phyloP scores from a whole-genome alignment of 2,888 invertebrate species.

The Schrankia costaestrigalis region DNA sequence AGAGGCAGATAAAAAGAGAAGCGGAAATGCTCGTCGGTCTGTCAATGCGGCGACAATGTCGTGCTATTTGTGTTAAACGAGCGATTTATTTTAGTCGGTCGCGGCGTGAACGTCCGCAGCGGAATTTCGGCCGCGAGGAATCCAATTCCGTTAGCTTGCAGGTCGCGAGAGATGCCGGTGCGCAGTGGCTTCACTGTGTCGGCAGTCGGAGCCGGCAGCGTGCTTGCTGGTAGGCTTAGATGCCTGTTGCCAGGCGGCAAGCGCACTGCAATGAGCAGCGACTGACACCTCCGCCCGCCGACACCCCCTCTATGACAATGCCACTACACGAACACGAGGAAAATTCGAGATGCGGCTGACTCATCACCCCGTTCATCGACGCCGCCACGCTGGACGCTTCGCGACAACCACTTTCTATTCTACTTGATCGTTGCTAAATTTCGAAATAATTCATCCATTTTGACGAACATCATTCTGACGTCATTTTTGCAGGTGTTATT shows the following conservation, averaged over 20 bases:
- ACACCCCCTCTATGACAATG: conserved; percentile 57
- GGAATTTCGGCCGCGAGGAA: conserved; percentile 77
- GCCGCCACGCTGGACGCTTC: conserved; percentile 25
- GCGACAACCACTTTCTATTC: conserved; percentile 37
- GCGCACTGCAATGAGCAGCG: conserved; percentile 25
- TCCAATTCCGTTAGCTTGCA: conserved; percentile 71
- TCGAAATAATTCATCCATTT: conserved; percentile 27
- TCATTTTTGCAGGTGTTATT: conserved; percentile 38
- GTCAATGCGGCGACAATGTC: conserved; percentile 75
- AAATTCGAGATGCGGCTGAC: conserved; percentile 75
- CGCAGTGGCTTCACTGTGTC: conserved; percentile 30
- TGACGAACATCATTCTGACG: conserved; percentile 30
- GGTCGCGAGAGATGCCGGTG: conserved; percentile 28
- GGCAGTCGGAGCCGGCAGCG: conserved; percentile 22
- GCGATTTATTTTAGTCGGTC: conserved; percentile 78
- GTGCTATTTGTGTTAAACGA: conserved; percentile 78
- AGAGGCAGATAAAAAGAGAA: conserved; percentile 61
- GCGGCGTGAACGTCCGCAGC: conserved; percentile 75
- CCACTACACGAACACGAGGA: conserved; percentile 66
- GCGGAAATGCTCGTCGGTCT: conserved; percentile 73
- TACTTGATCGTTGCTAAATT: conserved; percentile 32
- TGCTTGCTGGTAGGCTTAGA: conserved; percentile 31
- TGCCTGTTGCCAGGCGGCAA: conserved; percentile 40
- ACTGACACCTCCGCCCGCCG: conserved; percentile 34
- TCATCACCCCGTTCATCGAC: conserved; percentile 58